These are phyloP conservation scores for Drosophila macrospina DNA, from an alignment of 2,888 invertebrate genomes.

Conservation along the genomic window DNA sequence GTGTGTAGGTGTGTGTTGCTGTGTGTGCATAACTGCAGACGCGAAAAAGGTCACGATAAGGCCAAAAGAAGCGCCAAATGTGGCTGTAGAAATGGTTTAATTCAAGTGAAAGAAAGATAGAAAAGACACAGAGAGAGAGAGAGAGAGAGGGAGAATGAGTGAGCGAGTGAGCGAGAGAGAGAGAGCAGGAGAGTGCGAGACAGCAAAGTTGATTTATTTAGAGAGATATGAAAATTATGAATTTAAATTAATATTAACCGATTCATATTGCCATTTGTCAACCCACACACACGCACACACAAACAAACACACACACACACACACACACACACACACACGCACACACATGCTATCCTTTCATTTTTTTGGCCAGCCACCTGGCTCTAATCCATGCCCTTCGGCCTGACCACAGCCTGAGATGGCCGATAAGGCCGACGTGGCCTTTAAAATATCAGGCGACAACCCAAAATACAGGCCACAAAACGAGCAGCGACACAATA, in stretches of 20 bases:
- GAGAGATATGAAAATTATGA: conserved; percentile 21
- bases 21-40: conserved; percentile 17
- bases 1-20: conserved; percentile 18
- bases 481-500: conserved; percentile 77
- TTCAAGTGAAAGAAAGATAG: not conserved
- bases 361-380: conserved; percentile 27
- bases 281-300: not conserved
- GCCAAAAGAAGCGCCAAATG: not conserved
- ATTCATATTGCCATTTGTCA: conserved; percentile 33
- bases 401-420: conserved; percentile 14
- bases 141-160: too few relatives aligned
- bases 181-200: not conserved
- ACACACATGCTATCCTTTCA: not conserved
- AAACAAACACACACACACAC: too few relatives aligned
- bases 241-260: conserved; percentile 43
- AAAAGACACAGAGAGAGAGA: too few relatives aligned
- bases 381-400: conserved; percentile 27
- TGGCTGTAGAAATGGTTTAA: conserved; percentile 7
- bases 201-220: conserved; percentile 12
- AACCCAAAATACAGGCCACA: conserved; percentile 59
- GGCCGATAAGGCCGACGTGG: conserved; percentile 19
- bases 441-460: conserved; percentile 16
- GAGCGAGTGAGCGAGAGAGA: not conserved
- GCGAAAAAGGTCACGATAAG: conserved; percentile 43
- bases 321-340: not conserved